Percentiles rank a stretch among this genome's conserved stretches.
Conservation (phyloP, 2,113 vertebrate species). For the Caloenas nicobarica region DNA sequence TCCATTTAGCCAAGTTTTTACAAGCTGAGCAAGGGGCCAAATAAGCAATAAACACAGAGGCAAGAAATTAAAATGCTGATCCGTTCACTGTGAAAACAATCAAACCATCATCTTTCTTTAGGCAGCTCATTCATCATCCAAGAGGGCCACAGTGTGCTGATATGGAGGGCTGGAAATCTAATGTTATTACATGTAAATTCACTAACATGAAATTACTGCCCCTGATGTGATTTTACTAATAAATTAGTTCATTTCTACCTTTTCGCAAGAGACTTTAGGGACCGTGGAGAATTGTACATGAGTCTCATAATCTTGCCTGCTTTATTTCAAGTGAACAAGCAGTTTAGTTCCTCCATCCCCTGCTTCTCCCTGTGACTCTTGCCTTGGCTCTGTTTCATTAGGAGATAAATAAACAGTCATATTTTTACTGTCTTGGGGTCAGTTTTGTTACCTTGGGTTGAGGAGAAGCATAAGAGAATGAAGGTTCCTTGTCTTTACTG, state of each 20-base stretch:
- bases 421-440: not conserved
- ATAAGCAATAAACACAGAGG: slow-evolving; percentile 90
- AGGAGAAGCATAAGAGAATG: not conserved
- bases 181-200: slow-evolving; percentile 91
- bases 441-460: not conserved
- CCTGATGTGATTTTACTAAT: slow-evolving; percentile 89
- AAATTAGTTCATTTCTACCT: slow-evolving; percentile 87
- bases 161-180: slow-evolving; percentile 78
- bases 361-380: not conserved
- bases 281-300: slow-evolving; percentile 78
- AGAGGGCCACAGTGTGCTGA: slow-evolving; percentile 77
- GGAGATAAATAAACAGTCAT: not conserved
- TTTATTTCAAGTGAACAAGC: slow-evolving; percentile 66
- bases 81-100: slow-evolving; percentile 89
- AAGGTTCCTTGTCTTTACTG: not conserved
- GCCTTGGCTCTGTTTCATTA: slow-evolving; percentile 39
- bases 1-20: slow-evolving; percentile 90
- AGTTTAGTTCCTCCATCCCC: slow-evolving; percentile 28
- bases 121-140: slow-evolving; percentile 85
- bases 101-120: slow-evolving; percentile 90
- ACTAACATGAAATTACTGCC: slow-evolving; percentile 89
- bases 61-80: slow-evolving; percentile 92
- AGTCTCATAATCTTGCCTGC: slow-evolving; percentile 61
- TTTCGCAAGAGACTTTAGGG: slow-evolving; percentile 81
- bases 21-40: slow-evolving; percentile 86